Base-by-base conservation (phyloP, 2,888 invertebrate genomes). In the Vesta saturnalis region DNA sequence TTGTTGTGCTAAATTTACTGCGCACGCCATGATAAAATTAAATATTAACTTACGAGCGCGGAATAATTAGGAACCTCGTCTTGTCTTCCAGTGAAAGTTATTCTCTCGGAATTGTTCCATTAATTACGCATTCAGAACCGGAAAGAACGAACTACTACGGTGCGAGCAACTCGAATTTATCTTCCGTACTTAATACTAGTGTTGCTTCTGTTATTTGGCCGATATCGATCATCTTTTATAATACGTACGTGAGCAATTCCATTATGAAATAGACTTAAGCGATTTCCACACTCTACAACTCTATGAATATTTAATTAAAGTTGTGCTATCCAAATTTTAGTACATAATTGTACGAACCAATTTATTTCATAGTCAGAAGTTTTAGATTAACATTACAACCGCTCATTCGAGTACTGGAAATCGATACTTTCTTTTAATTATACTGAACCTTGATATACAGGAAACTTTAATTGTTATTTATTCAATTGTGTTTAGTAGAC, bases 31-130 rank as follows among this genome's bases (percentile, higher is more conserved):
- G 79, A 80, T 79, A 79, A 80, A 80, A 79, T 80, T 79, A 79
- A 80, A 80, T 80, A 80, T 78, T 79, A 80, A 80, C 79, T 80
- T 79, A 79, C 79, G 79, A 78, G 78, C 76, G 77, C 77, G 73
- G 79, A 80, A 80, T 80, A 80, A 80, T 80, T 80, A 79, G 79
- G 74, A 74, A 72, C 73, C 69, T 64, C 73, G 70, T 68, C 73
- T 74, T 71, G 74, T 76, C 73, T 77, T 76, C 72, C 72, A 74
- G 73, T 71, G 72, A 70, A 72, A 78, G 78, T 79, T 79, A 78
- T 79, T 79, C 79, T 73, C 69, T 74, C 74, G 78, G 79, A 80
- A 80, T 78, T 77, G 76, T 80, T 80, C 76, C 77, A 77, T 79
- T 79, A 80, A 80, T 80, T 80, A 78, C 78, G 77, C 77, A 79